Evolutionary conservation across 2,797 vertebrate species (phyloP).

Genomic region (Tenualosa thibaudeaui): DNA sequence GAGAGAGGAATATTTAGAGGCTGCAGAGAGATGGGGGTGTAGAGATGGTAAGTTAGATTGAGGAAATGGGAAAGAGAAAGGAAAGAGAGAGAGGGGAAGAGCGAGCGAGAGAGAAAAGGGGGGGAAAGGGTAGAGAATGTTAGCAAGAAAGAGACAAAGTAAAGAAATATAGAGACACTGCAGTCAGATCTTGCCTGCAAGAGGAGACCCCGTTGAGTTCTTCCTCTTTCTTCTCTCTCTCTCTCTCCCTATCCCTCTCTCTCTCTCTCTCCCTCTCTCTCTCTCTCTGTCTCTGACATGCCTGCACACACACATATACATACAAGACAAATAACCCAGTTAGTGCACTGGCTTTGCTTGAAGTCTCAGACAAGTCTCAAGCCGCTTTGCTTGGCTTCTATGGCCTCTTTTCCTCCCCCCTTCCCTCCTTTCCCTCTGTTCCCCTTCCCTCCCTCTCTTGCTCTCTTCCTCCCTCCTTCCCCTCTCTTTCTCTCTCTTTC

Average conservation of each 20-base stretch:
- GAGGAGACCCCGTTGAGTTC: not conserved
- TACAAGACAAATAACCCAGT: not conserved
- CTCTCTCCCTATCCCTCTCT: not conserved
- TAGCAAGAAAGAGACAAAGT: not conserved
- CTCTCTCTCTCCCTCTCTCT: not conserved
- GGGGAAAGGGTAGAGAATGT: too few relatives aligned
- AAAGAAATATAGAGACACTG: not conserved
- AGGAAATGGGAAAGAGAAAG: too few relatives aligned
- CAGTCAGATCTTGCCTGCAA: too few relatives aligned
- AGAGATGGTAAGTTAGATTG: too few relatives aligned
- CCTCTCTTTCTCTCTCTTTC: conserved; percentile 31
- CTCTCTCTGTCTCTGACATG: too few relatives aligned
- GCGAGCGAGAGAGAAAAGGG: too few relatives aligned
- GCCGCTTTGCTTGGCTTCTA: not conserved
- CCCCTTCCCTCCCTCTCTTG: conserved; percentile 31
- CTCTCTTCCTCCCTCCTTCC: not conserved
- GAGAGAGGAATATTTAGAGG: not conserved
- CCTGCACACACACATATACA: conserved; percentile 21
- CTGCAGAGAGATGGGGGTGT: too few relatives aligned
- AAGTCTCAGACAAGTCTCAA: not conserved
- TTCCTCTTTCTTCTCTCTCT: not conserved
- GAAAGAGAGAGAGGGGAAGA: too few relatives aligned
- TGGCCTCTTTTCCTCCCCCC: not conserved
- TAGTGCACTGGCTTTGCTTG: not conserved
- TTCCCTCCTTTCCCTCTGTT: conserved; percentile 26